Evolutionary conservation across 2,888 invertebrate species (phyloP), one percentile per base, ranked within the genome.

Genomic region (Hedya salicella): DNA sequence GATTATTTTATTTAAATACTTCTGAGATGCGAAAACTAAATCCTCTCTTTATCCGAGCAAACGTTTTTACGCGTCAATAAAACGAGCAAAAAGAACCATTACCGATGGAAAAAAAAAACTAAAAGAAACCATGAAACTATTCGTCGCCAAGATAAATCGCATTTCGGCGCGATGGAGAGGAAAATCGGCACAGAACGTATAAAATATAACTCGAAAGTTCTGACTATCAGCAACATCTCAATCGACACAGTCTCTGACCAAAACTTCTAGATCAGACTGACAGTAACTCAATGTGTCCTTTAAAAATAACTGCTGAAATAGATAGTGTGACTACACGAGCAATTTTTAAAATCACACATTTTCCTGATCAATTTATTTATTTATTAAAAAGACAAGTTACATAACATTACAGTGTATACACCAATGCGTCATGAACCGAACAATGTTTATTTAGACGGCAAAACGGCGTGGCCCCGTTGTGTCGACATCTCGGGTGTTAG

Each of bases 121-220:
- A 32, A 32, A 16, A 40, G 16, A 32, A 52, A 44, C n/a, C 44
- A 17, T 30, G 64, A 49, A 48, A 62, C 39, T 49, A 57, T 62
- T 62, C 42, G 36, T 36, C 42, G 42, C 52, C 32, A 14, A 49
- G 21, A 63, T 56, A 63, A 64, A 64, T 52, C 61, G 17, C 14
- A 42, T 64, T 57, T 39, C 50, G 44, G 44, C 50, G 36, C 50
- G 46, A 17, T 16, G 56, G 64, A 64, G 32, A 44, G 64, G 50
- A 64, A 64, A 64, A 59, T 64, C n/a, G 57, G 44, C 17, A 17
- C 30, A 14, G 57, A 19, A 44, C 57, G 14, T 32, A 57, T 25
- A 30, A 6, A 57, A 44, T 14, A 19, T 13, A 13, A 25, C 36
- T 19, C 36, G 36, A 5, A 13, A 21, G 25, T 50, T 54, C 40